phyloP scores from a whole-genome alignment of 2,888 invertebrate species.

The Tupiocoris notatus region DNA sequence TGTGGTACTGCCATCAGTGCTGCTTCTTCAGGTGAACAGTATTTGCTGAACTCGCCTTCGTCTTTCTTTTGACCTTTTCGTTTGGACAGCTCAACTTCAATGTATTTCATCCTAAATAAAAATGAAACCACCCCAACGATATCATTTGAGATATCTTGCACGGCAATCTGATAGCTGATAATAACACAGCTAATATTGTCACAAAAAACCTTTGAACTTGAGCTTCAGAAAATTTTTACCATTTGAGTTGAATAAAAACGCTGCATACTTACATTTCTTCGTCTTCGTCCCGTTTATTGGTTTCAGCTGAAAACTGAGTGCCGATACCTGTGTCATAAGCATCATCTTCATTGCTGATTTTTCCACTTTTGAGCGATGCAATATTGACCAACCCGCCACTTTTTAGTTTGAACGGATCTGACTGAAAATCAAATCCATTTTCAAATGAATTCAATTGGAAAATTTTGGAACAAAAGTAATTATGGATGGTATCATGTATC shows the following conservation, averaged over 20 bases:
- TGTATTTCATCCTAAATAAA: slow-evolving; percentile 71
- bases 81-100: slow-evolving; percentile 83
- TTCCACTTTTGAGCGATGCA: slow-evolving; percentile 77
- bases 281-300: slow-evolving; percentile 96
- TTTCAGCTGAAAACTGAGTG: slow-evolving; percentile 96
- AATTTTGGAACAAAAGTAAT: too few species aligned
- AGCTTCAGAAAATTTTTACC: too few species aligned
- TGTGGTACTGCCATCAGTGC: slow-evolving; percentile 86
- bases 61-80: slow-evolving; percentile 67
- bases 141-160: too few species aligned
- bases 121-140: too few species aligned
- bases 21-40: slow-evolving; percentile 85
- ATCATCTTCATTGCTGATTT: slow-evolving; percentile 78
- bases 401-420: slow-evolving; percentile 74
- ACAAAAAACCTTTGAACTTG: too few species aligned
- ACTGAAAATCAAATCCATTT: slow-evolving; percentile 55
- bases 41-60: slow-evolving; percentile 58
- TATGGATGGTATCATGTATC: too few species aligned
- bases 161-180: too few species aligned
- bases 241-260: neutral
- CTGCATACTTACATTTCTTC: slow-evolving; percentile 83
- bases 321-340: slow-evolving; percentile 93
- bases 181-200: too few species aligned
- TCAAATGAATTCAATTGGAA: too few species aligned
- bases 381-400: slow-evolving; percentile 87